Evolutionary conservation across 2,888 invertebrate genomes (phyloP).

Genomic region (Pandemis corylana): DNA sequence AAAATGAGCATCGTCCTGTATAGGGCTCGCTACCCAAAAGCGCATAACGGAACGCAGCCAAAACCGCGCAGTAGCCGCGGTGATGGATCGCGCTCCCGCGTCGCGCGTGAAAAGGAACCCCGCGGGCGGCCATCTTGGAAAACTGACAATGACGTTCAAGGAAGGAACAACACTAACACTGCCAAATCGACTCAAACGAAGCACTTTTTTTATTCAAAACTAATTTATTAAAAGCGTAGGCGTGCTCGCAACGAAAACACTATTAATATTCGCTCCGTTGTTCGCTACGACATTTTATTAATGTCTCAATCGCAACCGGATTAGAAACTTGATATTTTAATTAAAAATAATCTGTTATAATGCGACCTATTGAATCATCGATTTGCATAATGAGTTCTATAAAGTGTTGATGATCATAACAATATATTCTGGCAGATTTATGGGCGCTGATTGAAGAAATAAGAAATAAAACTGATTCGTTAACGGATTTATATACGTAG

Average conservation of each 20-base stretch:
- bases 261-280: slow-evolving; percentile 36
- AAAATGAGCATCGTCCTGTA: slow-evolving; percentile 45
- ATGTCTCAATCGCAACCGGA: slow-evolving; percentile 38
- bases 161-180: slow-evolving; percentile 14
- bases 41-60: slow-evolving; percentile 50
- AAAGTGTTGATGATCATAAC: slow-evolving; percentile 43
- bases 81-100: slow-evolving; percentile 38
- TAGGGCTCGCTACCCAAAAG: slow-evolving; percentile 42
- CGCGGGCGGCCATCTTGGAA: slow-evolving; percentile 32
- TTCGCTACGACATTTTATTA: slow-evolving; percentile 36
- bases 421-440: slow-evolving; percentile 40
- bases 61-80: slow-evolving; percentile 41
- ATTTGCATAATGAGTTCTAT: slow-evolving; percentile 40
- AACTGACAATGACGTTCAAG: slow-evolving; percentile 37
- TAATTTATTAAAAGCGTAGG: slow-evolving; percentile 24
- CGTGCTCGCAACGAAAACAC: slow-evolving; percentile 30
- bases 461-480: slow-evolving; percentile 12
- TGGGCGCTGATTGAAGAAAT: slow-evolving; percentile 29
- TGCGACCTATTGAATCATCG: slow-evolving; percentile 39
- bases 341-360: slow-evolving; percentile 42
- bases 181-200: slow-evolving; percentile 10
- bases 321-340: slow-evolving; percentile 41
- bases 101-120: slow-evolving; percentile 31
- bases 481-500: slow-evolving; percentile 32
- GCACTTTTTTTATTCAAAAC: slow-evolving; percentile 22